These are phyloP conservation scores for Triplophysa rosa DNA, from an alignment of 2,113 vertebrate species.

Conservation along the genomic window DNA sequence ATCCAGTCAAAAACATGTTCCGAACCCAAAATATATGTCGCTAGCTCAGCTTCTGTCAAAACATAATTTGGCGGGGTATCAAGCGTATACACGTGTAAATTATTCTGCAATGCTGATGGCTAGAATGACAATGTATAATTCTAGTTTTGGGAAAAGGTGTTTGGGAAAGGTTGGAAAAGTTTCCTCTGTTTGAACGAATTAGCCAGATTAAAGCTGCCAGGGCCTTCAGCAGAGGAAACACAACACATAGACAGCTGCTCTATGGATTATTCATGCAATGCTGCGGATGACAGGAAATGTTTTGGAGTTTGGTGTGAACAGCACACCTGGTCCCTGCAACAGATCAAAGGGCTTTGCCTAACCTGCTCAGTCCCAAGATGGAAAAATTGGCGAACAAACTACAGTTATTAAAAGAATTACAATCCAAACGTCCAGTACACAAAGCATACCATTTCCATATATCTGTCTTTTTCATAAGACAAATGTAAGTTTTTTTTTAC, in stretches of 20 bases:
- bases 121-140: slow-evolving; percentile 7
- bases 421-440: no score
- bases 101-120: not conserved
- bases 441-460: no score
- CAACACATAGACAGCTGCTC: slow-evolving; percentile 45
- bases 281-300: slow-evolving; percentile 38
- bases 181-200: slow-evolving; percentile 8
- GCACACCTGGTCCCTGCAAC: slow-evolving; percentile 29
- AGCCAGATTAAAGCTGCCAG: slow-evolving; percentile 42
- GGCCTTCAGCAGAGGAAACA: slow-evolving; percentile 33
- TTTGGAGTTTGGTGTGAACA: slow-evolving; percentile 19
- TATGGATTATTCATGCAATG: slow-evolving; percentile 54
- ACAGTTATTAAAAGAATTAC: no score
- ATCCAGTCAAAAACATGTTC: slow-evolving; percentile 13
- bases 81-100: not conserved
- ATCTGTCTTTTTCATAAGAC: no score
- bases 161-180: slow-evolving; percentile 35
- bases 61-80: slow-evolving; percentile 9
- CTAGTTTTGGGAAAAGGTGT: slow-evolving; percentile 31
- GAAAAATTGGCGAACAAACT: no score
- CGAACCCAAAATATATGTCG: not conserved
- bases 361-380: not conserved
- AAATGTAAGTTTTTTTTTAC: no score
- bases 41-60: not conserved
- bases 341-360: slow-evolving; percentile 24